Percentiles rank a stretch among this genome's conserved stretches.
phyloP scores from a whole-genome alignment of 2,888 invertebrate genomes.

The Eristalinus aeneus region DNA sequence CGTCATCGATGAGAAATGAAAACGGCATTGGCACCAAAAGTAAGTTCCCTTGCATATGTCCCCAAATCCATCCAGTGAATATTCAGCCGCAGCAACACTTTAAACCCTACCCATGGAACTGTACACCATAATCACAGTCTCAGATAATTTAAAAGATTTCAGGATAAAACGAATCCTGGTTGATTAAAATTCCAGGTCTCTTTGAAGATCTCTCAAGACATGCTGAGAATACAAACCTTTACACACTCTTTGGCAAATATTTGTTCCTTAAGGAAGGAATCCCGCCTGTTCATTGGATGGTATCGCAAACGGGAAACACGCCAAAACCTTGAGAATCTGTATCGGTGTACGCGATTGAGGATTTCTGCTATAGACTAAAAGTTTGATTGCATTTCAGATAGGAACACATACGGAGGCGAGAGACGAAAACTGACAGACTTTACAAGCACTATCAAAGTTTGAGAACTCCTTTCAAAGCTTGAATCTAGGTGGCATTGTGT shows the following conservation, averaged over 20 bases:
- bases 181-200: constrained; percentile 27
- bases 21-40: too few relatives aligned
- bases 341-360: neutral
- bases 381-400: constrained; percentile 66
- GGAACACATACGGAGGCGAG: constrained; percentile 4
- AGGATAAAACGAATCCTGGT: constrained; percentile 12
- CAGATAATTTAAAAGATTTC: constrained; percentile 9
- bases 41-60: neutral
- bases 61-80: neutral
- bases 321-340: neutral
- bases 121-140: neutral
- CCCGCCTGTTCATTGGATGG: neutral
- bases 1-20: too few relatives aligned
- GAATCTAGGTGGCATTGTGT: constrained; percentile 23
- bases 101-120: neutral
- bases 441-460: constrained; percentile 34
- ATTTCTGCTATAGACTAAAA: constrained; percentile 47
- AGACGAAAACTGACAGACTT: constrained; percentile 22
- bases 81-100: neutral
- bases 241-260: constrained; percentile 16
- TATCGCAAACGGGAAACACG: neutral
- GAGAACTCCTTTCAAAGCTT: constrained; percentile 20
- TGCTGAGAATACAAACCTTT: neutral
- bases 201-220: constrained; percentile 25
- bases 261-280: constrained; percentile 8